phyloP scores from a whole-genome alignment of 2,888 invertebrate species.

The Nomada ferruginata region DNA sequence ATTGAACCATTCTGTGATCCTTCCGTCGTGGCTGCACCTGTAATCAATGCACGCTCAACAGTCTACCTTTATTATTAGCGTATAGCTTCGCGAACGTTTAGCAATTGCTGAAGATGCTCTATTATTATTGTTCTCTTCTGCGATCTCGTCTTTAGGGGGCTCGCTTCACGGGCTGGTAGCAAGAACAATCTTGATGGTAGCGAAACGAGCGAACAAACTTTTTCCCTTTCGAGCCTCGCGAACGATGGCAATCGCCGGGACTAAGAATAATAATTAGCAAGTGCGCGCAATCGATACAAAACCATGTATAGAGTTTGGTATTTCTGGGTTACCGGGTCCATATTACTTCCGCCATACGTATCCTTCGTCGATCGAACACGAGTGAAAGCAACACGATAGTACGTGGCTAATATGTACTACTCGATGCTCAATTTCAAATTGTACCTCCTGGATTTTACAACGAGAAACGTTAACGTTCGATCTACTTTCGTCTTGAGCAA shows the following conservation, averaged over 20 bases:
- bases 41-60: neutral
- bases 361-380: constrained; percentile 45
- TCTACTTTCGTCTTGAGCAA: neutral
- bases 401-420: neutral
- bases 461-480: neutral
- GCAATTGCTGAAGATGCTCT: neutral
- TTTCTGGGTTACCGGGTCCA: constrained; percentile 81
- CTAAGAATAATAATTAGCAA: constrained; percentile 50
- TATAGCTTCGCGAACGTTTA: neutral
- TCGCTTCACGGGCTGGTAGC: constrained; percentile 47
- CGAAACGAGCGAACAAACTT: constrained; percentile 32
- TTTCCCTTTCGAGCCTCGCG: constrained; percentile 62
- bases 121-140: constrained; percentile 4
- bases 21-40: neutral
- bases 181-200: constrained; percentile 13
- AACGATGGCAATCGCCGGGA: constrained; percentile 22
- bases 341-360: constrained; percentile 77
- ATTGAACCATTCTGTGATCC: neutral
- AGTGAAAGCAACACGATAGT: constrained; percentile 66
- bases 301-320: constrained; percentile 72
- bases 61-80: neutral
- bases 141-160: constrained; percentile 10
- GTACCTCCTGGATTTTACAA: neutral
- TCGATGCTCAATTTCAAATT: constrained; percentile 5
- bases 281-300: constrained; percentile 53